Percentiles rank a stretch among this genome's conserved stretches.
Evolutionary conservation across 2,113 vertebrate species (phyloP).

Genomic region (Oncorhynchus keta): DNA sequence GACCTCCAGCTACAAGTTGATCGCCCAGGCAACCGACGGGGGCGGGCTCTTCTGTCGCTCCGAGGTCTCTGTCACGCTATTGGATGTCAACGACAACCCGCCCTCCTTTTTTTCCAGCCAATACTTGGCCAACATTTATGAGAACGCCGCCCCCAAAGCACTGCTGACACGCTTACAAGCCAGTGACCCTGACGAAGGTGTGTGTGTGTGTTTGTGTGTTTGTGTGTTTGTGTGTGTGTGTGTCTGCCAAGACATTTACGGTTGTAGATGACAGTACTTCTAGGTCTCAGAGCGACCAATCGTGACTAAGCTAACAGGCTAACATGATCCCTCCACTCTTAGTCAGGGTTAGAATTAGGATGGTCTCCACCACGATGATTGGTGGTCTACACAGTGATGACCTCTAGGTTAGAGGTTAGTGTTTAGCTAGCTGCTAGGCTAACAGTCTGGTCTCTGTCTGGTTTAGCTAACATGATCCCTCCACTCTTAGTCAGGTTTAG

Average conservation of each 20-base stretch:
- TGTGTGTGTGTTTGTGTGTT: too few relatives aligned
- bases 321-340: background rate
- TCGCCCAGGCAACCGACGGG: slow-evolving; percentile 89
- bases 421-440: too few relatives aligned
- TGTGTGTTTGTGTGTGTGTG: background rate
- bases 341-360: too few relatives aligned
- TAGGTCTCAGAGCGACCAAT: too few relatives aligned
- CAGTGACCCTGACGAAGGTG: slow-evolving; percentile 88
- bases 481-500: too few relatives aligned
- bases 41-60: slow-evolving; percentile 94
- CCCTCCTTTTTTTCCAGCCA: slow-evolving; percentile 84
- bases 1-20: slow-evolving; percentile 81
- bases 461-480: too few relatives aligned
- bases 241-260: background rate
- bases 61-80: slow-evolving; percentile 81
- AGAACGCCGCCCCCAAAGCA: slow-evolving; percentile 88
- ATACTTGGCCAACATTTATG: slow-evolving; percentile 84
- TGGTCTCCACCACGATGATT: too few relatives aligned
- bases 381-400: too few relatives aligned
- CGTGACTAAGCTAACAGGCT: too few relatives aligned
- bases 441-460: too few relatives aligned
- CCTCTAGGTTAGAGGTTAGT: too few relatives aligned
- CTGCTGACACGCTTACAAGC: slow-evolving; percentile 90
- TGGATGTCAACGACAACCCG: slow-evolving; percentile 95
- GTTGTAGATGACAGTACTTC: too few relatives aligned